Evolutionary conservation across 2,797 vertebrate genomes (phyloP), one percentile per base, ranked within the genome.

Genomic region (Hydrocynus forskahlii): DNA sequence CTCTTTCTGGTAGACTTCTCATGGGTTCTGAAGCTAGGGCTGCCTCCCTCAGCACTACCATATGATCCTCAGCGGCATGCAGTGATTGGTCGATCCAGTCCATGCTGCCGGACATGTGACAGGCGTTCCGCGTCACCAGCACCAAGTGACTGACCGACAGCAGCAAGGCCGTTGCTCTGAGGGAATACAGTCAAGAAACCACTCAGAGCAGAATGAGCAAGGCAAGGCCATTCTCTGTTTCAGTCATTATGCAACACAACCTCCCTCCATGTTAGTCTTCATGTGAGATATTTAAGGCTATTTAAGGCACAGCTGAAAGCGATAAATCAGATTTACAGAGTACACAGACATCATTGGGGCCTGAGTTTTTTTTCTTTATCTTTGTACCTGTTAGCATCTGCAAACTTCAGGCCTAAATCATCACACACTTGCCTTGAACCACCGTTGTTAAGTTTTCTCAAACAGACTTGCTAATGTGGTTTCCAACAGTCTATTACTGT

Each of bases 81-180:
- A 99, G 93, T 0, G 97, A 98, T 86, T 97, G 96, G 89, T 99
- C 97, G 0, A 98, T 96, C 97, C 97, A 99, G 91, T 97, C 96
- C 88, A 97, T 92, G 48, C 95, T 95, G 38, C 96, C 95, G 0
- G 96, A 95, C 89, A 97, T 95, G 91, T 97, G 97, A 86, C 97
- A 99, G 84, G 97, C 97, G 10, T 97, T 97, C 83, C 97, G 95
- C 16, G 97, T 98, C 89, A 99, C 97, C 93, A 99, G 92, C 78
- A 98, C 97, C 89, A 99, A 91, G 86, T 99, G 97, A 88, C 97
- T 98, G 87, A 99, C 97, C 0, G 97, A 98, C 0, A 99, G 93
- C 29, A 99, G 94, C 75, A 99, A 90, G 4, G 97, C 97, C 0
- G 97, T 96, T 0, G 97, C 97, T 89, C 97, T 99, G 86, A 35